Base-by-base conservation (phyloP, 2,113 vertebrate genomes). In the Phoxinus phoxinus region DNA sequence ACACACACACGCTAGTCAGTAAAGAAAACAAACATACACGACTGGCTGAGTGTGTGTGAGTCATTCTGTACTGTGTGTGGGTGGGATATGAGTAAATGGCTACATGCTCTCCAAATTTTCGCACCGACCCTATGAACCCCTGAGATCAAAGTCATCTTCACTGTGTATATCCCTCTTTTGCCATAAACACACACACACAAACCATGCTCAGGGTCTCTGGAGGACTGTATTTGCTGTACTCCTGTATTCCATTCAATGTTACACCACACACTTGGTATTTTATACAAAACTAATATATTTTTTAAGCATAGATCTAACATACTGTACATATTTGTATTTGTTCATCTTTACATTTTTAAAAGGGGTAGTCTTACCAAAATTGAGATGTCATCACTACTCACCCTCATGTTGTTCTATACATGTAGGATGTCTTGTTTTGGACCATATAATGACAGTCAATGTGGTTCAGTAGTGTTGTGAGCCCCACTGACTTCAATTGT, bases 121-220 rank as follows among this genome's bases (percentile, higher is more conserved):
- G 0, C n/a, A 81, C 7, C 3, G 67, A 81, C 79, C 69, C 35
- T 81, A 25, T 74, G 53, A 58, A 35, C 56, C 79, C 63, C 21
- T 44, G 77, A 86, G 84, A 86, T 81, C 84, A 81, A 73, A 81
- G 53, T 85, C 56, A 59, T 80, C 63, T 44, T 77, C 58, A 25
- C 56, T 1, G 59, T 53, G 32, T 53, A 82, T 69, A 46, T 48
- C 61, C 32, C 46, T 72, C 51, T 15, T n/a, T 73, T 21, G 17
- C 76, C 27, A 25, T 8, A 59, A 65, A 48, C 37, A 44, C 58
- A 13, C 58, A 13, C 30, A 59, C 41, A 46, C 78, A 46, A 27
- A 32, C 27, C 1, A 75, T 35, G 44, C 10, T 35, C 9, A 51
- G 19, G 19, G 4, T 15, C 17, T 76, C 19, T 8, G 13, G 58